These are phyloP conservation scores for Tamias sibiricus DNA, from an alignment of 2,113 vertebrate species.

Conservation along the genomic window DNA sequence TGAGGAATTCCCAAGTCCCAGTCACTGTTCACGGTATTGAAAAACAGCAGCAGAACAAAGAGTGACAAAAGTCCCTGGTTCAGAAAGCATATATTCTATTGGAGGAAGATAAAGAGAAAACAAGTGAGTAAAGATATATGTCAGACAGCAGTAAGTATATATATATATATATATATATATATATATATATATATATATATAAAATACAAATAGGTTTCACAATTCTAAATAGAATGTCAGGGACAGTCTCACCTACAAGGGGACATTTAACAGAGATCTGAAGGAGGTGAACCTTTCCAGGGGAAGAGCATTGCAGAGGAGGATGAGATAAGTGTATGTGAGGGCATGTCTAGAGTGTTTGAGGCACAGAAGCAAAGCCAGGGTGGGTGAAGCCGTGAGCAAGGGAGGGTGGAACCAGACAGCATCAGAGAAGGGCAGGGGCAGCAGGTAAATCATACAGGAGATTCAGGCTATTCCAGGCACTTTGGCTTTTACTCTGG, in stretches of 20 bases:
- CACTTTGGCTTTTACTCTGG: background rate
- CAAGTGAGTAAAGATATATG: background rate
- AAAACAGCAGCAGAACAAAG: slow-evolving; percentile 11
- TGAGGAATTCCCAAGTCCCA: background rate
- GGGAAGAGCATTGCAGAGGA: background rate
- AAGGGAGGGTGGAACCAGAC: background rate
- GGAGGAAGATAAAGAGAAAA: background rate
- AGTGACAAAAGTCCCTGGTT: background rate
- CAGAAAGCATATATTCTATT: background rate
- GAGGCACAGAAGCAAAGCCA: background rate
- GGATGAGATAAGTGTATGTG: background rate
- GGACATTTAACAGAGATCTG: background rate
- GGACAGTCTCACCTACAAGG: background rate
- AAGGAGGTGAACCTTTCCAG: background rate
- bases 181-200: too few species aligned
- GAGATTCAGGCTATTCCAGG: background rate
- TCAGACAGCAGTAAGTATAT: background rate
- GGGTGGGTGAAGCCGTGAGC: background rate
- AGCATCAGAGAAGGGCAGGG: background rate
- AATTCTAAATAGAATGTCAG: background rate
- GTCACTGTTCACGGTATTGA: background rate
- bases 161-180: too few species aligned
- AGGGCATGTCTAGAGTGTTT: background rate
- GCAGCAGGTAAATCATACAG: background rate
- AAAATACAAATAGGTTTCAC: background rate